phyloP scores from a whole-genome alignment of 2,797 vertebrate species.

The Sebastes flavidus region DNA sequence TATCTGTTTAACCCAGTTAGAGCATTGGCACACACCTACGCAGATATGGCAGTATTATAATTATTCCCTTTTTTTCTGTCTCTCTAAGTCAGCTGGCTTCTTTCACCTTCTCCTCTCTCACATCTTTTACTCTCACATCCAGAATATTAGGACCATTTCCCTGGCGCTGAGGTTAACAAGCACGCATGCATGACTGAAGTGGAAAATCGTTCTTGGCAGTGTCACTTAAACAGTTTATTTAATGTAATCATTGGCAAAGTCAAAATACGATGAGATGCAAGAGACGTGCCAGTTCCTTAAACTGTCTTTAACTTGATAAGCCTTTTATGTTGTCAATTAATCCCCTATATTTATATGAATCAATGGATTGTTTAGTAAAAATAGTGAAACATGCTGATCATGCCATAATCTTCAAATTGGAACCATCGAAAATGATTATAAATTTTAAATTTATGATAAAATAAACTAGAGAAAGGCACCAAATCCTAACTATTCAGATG shows the following conservation, averaged over 20 bases:
- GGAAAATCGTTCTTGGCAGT: neutral
- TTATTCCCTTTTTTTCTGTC: slow-evolving; percentile 15
- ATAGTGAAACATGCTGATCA: neutral
- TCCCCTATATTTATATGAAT: neutral
- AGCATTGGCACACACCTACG: slow-evolving; percentile 16
- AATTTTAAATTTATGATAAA: neutral
- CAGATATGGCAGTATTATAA: slow-evolving; percentile 6
- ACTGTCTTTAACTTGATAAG: neutral
- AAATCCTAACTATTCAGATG: neutral
- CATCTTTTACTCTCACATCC: neutral
- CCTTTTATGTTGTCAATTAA: neutral
- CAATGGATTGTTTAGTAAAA: rapidly evolving
- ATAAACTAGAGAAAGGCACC: neutral
- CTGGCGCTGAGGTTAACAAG: neutral
- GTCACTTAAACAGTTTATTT: neutral
- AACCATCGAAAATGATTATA: neutral
- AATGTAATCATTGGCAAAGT: neutral
- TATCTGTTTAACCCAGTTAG: slow-evolving; percentile 71
- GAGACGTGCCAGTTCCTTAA: neutral
- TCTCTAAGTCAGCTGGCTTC: neutral
- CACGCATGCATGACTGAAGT: neutral
- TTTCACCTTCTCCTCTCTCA: neutral
- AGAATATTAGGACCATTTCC: neutral
- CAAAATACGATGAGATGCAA: neutral
- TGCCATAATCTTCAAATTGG: neutral